phyloP scores from a whole-genome alignment of 2,888 invertebrate species.

The Mimumesa dahlbomi region DNA sequence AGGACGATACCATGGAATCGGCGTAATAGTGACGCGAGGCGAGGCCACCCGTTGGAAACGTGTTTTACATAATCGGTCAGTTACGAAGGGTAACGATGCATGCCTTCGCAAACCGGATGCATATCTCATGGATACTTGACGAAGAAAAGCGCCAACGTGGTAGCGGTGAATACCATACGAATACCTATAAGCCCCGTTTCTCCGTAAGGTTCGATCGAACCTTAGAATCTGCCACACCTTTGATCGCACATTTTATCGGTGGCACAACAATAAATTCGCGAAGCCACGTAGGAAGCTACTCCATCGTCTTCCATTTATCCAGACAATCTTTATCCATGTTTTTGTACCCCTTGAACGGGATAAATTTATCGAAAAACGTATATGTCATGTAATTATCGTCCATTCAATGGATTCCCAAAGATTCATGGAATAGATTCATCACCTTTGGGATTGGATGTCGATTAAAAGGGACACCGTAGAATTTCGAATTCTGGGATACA shows the following conservation, averaged over 20 bases:
- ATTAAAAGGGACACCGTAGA: conserved; percentile 9
- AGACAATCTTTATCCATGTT: conserved; percentile 17
- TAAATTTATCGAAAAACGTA: conserved; percentile 2
- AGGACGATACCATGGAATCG: conserved; percentile 25
- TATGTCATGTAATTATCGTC: conserved; percentile 6
- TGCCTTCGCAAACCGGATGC: conserved; percentile 57
- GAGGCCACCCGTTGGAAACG: conserved; percentile 67
- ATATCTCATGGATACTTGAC: conserved; percentile 36
- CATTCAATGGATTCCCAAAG: not conserved
- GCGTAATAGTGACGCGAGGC: conserved; percentile 42
- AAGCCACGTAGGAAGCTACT: conserved; percentile 4
- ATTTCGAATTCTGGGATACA: conserved; percentile 27
- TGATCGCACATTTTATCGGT: conserved; percentile 22
- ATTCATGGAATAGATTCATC: conserved; percentile 2
- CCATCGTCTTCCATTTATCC: conserved; percentile 15
- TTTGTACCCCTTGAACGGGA: not conserved
- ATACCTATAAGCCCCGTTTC: not conserved
- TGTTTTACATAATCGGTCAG: conserved; percentile 69
- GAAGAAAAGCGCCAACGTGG: not conserved
- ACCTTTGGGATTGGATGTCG: not conserved
- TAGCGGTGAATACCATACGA: conserved; percentile 7
- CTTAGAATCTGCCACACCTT: conserved; percentile 39
- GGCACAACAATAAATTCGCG: conserved; percentile 9
- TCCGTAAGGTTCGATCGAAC: conserved; percentile 25
- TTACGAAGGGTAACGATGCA: conserved; percentile 54